Evolutionary conservation across 2,797 vertebrate genomes (phyloP).

Genomic region (Morelia viridis): DNA sequence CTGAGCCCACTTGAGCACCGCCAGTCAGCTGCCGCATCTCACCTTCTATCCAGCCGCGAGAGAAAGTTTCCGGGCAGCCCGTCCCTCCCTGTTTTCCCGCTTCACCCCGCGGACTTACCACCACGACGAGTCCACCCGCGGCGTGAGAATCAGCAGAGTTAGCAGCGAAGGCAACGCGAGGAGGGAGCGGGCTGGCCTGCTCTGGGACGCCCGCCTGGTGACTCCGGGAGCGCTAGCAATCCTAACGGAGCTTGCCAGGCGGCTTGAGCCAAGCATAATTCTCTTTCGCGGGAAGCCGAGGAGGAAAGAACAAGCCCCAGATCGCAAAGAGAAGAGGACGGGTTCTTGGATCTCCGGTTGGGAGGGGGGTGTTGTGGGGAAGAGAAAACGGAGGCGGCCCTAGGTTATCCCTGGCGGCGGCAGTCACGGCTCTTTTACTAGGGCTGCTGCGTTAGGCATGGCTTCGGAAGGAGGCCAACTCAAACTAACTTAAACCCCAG

Average conservation of each 20-base stretch:
- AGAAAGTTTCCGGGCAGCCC: too few species aligned
- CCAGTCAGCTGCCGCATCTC: neutral
- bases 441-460: neutral
- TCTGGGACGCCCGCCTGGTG: slow-evolving; percentile 57
- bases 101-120: slow-evolving; percentile 79
- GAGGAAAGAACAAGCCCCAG: neutral
- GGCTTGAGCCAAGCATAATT: neutral
- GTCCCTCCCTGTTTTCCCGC: neutral
- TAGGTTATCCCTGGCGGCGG: neutral
- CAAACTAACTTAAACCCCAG: neutral
- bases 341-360: neutral
- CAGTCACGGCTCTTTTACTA: neutral
- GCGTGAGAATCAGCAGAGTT: slow-evolving; percentile 87
- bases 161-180: slow-evolving; percentile 76
- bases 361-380: neutral
- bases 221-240: slow-evolving; percentile 56
- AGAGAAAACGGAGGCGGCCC: neutral
- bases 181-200: slow-evolving; percentile 64
- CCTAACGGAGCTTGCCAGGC: slow-evolving; percentile 63
- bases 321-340: neutral
- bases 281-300: slow-evolving; percentile 25
- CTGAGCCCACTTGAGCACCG: neutral
- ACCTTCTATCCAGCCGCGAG: neutral
- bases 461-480: neutral
- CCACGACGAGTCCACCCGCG: slow-evolving; percentile 90